These are phyloP conservation scores for Unio delphinus DNA, from an alignment of 2,888 invertebrate genomes.

Conservation along the genomic window DNA sequence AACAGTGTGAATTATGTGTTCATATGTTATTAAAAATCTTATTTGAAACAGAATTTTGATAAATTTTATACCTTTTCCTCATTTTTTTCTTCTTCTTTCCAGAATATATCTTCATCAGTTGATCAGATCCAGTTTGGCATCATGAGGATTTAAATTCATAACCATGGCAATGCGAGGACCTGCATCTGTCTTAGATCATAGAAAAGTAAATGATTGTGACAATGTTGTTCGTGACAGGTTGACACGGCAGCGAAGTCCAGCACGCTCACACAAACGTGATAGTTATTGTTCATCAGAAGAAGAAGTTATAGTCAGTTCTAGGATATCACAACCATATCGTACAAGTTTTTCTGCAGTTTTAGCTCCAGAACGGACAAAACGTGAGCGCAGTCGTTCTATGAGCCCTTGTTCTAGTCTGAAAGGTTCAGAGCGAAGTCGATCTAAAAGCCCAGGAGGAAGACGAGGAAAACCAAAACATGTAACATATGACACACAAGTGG, in stretches of 20 bases:
- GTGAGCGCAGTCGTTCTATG: constrained; percentile 54
- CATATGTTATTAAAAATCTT: no score
- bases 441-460: constrained; percentile 46
- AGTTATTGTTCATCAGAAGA: constrained; percentile 23
- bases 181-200: constrained; percentile 56
- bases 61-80: no score
- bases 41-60: no score
- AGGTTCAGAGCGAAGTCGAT: constrained; percentile 43
- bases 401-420: constrained; percentile 54
- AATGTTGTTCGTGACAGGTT: constrained; percentile 49
- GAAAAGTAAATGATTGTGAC: constrained; percentile 25
- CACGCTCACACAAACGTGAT: constrained; percentile 18
- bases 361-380: constrained; percentile 43
- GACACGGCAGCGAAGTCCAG: constrained; percentile 54
- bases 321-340: constrained; percentile 63
- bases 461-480: constrained; percentile 51
- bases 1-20: no score
- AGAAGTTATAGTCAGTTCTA: constrained; percentile 37
- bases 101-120: no score
- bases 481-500: constrained; percentile 58
- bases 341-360: constrained; percentile 66
- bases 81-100: no score
- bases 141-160: not conserved
- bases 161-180: constrained; percentile 57
- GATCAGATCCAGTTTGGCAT: no score